These are phyloP conservation scores for Rhamphomyia laevipes DNA, from an alignment of 2,888 invertebrate species.

Conservation along the genomic window DNA sequence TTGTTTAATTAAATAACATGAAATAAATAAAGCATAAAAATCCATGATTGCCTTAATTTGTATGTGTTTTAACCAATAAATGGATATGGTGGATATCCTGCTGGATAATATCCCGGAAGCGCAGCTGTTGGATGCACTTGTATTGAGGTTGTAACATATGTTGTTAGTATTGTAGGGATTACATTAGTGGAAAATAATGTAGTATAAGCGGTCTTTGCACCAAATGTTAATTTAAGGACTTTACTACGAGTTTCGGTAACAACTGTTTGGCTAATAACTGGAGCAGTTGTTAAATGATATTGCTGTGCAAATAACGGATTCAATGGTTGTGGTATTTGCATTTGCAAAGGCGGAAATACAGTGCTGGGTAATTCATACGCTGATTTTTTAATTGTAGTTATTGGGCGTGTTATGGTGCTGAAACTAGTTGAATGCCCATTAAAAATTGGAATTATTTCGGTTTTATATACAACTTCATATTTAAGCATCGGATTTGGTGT, in stretches of 20 bases:
- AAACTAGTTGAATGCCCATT: slow-evolving; percentile 63
- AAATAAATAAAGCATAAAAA: too few species aligned
- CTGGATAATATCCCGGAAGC: slow-evolving; percentile 65
- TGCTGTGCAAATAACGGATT: slow-evolving; percentile 51
- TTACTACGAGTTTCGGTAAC: slow-evolving; percentile 71
- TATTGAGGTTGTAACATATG: slow-evolving; percentile 68
- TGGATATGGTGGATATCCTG: slow-evolving; percentile 62
- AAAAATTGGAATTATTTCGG: slow-evolving; percentile 67
- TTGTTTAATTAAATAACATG: too few species aligned
- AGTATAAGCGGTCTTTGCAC: slow-evolving; percentile 81
- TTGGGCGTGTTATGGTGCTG: slow-evolving; percentile 66
- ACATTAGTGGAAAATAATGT: slow-evolving; percentile 74
- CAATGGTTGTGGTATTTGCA: slow-evolving; percentile 32
- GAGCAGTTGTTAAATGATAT: slow-evolving; percentile 65
- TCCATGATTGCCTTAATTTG: too few species aligned
- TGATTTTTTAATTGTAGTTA: slow-evolving; percentile 57
- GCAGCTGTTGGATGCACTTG: slow-evolving; percentile 56
- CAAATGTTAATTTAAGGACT: slow-evolving; percentile 74
- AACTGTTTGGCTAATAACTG: slow-evolving; percentile 66
- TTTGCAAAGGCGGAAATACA: slow-evolving; percentile 48
- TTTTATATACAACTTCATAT: slow-evolving; percentile 69
- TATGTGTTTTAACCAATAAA: slow-evolving; percentile 51
- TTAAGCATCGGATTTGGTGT: slow-evolving; percentile 66
- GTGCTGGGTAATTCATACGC: slow-evolving; percentile 68
- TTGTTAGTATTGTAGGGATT: slow-evolving; percentile 71